A percentile compares a stretch with the other conserved stretches of the same genome.
Evolutionary conservation across 1,140 invertebrate species (phyloP).

Genomic region (Belonocnema kinseyi): DNA sequence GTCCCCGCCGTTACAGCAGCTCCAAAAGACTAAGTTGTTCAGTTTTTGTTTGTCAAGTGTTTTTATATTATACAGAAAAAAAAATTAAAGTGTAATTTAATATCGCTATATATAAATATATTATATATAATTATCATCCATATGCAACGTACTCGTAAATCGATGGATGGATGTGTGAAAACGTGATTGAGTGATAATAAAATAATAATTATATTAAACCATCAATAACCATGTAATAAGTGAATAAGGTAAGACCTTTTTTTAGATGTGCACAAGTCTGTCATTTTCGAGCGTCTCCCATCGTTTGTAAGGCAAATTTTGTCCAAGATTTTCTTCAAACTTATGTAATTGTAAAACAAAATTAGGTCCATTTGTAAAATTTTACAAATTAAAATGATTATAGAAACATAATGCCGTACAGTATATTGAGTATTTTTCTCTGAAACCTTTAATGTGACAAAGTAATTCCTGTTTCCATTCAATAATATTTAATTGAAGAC

Average conservation of each 20-base stretch:
- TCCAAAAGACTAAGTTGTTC: conserved; percentile 73
- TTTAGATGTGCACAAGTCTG: not conserved
- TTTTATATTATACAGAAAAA: conserved; percentile 69
- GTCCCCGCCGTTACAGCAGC: conserved; percentile 47
- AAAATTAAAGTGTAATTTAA: conserved; percentile 71
- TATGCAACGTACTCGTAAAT: conserved; percentile 58
- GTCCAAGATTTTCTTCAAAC: too few species aligned
- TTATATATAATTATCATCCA: conserved; percentile 67
- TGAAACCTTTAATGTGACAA: too few species aligned
- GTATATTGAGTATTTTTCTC: too few species aligned
- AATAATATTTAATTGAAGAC: too few species aligned
- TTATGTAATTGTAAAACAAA: too few species aligned
- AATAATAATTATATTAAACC: conserved; percentile 14
- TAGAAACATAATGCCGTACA: too few species aligned
- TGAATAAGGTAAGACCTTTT: conserved; percentile 12
- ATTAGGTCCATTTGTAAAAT: too few species aligned
- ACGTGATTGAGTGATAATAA: conserved; percentile 60
- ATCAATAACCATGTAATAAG: conserved; percentile 21
- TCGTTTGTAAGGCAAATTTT: too few species aligned
- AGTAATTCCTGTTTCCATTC: too few species aligned
- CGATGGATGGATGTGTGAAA: conserved; percentile 62
- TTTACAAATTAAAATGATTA: too few species aligned
- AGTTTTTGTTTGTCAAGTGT: conserved; percentile 75
- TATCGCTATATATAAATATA: conserved; percentile 64
- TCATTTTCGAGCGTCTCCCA: too few species aligned